Evolutionary conservation across 2,888 invertebrate genomes (phyloP), one percentile per base, ranked within the genome.

Genomic region (Dicyrtomina minuta): DNA sequence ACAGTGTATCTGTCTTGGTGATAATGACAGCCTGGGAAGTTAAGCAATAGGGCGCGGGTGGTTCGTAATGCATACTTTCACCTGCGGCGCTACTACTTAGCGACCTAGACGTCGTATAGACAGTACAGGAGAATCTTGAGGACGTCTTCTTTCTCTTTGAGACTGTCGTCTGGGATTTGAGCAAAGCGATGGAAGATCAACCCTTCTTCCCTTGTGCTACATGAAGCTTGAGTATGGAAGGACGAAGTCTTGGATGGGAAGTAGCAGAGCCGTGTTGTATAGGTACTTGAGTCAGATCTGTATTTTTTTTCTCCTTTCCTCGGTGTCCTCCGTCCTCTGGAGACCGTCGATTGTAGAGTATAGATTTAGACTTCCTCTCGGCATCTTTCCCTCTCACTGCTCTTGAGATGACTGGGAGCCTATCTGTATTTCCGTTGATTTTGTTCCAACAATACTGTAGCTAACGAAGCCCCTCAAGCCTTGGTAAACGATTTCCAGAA

Each of bases 31-130:
- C 44, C 22, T 24, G 70, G 71, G 73, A 74, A 73, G 80, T 78
- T 80, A 84, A 84, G 83, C 81, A 84, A 81, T 81, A 78, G 81
- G 77, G 79, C 80, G 81, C 80, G 81, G 83, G 83, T 83, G 83
- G 82, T 44, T 56, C 66, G 44, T n/a, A 79, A 80, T 79, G 78
- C 67, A 74, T 74, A 76, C 72, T 77, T 81, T 84, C 84, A 83
- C 84, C 84, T 83, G 84, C 84, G 85, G 85, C 84, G 83, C 83
- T 82, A 85, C 85, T 85, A 85, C 85, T 85, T 85, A 85, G 82
- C 74, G 72, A 74, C 72, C 70, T 73, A 66, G 68, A 72, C 44
- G 60, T 60, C 60, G n/a, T n/a, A n/a, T n/a, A n/a, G n/a, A n/a
- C n/a, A n/a, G n/a, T n/a, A n/a, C n/a, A n/a, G n/a, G n/a, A n/a